Conservation (phyloP, 2,113 vertebrate genomes). For the Archilochus colubris region DNA sequence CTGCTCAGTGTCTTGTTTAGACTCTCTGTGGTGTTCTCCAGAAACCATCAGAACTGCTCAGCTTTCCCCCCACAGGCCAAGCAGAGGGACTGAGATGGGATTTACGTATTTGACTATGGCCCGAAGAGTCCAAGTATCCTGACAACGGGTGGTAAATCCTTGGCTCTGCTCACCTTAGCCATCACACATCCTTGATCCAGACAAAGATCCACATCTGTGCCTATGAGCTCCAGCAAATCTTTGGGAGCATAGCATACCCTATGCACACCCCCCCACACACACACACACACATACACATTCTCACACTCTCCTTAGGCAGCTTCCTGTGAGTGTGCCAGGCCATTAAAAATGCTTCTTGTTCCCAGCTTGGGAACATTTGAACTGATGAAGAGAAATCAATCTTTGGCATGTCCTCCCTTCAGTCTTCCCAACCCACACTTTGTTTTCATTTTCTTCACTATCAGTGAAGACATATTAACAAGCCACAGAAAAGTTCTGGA, state of each 20-base stretch:
- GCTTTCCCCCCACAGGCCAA: background rate
- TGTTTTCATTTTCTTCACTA: conserved; percentile 37
- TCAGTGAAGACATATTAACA: conserved; percentile 44
- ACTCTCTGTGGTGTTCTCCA: background rate
- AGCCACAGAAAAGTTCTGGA: background rate
- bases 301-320: background rate
- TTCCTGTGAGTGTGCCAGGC: background rate
- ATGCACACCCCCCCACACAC: background rate
- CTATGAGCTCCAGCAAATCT: background rate
- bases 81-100: background rate
- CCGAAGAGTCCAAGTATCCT: background rate
- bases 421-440: background rate
- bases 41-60: background rate
- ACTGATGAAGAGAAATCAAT: conserved; percentile 18
- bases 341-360: conserved; percentile 15
- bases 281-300: background rate
- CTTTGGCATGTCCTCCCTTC: background rate
- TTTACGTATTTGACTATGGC: background rate
- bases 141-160: background rate
- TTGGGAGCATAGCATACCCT: fast-evolving
- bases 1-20: background rate
- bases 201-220: background rate
- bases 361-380: conserved; percentile 9
- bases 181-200: background rate
- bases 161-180: background rate